These are phyloP conservation scores for Phocoena phocoena DNA, from an alignment of 2,113 vertebrate genomes.

Conservation along the genomic window DNA sequence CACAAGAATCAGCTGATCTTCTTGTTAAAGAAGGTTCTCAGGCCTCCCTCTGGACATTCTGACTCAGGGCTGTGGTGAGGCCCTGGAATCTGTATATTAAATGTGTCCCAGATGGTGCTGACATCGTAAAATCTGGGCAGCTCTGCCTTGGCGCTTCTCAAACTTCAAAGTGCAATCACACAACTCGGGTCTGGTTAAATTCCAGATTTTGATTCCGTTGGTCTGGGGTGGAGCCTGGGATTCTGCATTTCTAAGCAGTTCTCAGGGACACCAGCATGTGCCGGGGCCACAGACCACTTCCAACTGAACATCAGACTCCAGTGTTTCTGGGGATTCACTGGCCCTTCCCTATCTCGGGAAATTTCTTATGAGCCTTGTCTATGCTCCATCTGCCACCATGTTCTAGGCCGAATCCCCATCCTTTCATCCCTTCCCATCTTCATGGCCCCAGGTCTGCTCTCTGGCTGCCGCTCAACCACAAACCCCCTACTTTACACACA, in stretches of 20 bases:
- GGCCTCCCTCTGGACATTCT: neutral
- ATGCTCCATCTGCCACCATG: fast-evolving
- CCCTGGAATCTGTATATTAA: neutral
- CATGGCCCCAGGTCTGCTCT: neutral
- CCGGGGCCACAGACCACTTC: fast-evolving
- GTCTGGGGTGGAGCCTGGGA: too few species aligned
- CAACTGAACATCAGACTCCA: neutral
- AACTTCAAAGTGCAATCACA: fast-evolving
- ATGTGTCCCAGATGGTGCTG: fast-evolving
- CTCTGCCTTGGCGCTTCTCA: neutral
- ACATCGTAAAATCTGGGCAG: neutral
- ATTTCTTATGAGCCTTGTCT: neutral
- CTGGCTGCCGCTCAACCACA: fast-evolving
- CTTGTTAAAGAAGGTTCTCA: neutral
- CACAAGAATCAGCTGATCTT: neutral
- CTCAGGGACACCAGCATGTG: fast-evolving
- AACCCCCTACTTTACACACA: fast-evolving
- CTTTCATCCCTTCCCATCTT: neutral
- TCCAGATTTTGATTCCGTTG: neutral
- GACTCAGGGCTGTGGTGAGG: fast-evolving
- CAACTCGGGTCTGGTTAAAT: neutral
- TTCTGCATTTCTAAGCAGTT: neutral
- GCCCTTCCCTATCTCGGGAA: neutral
- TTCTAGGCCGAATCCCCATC: fast-evolving
- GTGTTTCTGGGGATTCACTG: fast-evolving